phyloP scores from a whole-genome alignment of 2,888 invertebrate species.

The Himalopsyche tibetana region DNA sequence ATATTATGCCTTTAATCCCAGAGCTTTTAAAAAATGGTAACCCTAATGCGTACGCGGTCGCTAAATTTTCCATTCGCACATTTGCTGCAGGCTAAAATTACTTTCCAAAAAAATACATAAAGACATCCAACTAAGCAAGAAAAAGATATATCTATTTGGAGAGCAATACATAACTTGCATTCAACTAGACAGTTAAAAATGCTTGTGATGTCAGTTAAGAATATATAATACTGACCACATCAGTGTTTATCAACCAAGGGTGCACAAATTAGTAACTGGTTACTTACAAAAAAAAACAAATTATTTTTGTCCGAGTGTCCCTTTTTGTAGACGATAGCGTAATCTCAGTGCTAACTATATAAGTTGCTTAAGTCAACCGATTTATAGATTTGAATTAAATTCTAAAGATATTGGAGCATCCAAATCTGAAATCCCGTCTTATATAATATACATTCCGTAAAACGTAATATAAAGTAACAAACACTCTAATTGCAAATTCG shows the following conservation, averaged over 20 bases:
- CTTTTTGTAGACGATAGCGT: too few species aligned
- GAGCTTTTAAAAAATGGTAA: not conserved
- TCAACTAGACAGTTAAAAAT: constrained; percentile 4
- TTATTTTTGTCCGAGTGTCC: too few species aligned
- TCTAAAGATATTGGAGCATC: too few species aligned
- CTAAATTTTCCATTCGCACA: constrained; percentile 24
- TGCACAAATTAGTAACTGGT: not conserved
- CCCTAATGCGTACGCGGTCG: not conserved
- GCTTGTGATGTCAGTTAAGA: not conserved
- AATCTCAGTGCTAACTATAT: too few species aligned
- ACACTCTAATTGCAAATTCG: too few species aligned
- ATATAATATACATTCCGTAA: too few species aligned
- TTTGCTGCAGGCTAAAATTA: constrained; percentile 2
- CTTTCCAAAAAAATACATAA: constrained; percentile 21
- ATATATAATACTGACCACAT: not conserved
- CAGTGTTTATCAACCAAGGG: not conserved
- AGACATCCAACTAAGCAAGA: not conserved
- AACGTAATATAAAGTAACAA: too few species aligned
- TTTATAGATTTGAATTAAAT: too few species aligned
- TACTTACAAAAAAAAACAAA: too few species aligned
- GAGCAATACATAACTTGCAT: not conserved
- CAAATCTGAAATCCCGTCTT: too few species aligned
- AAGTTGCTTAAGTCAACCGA: too few species aligned
- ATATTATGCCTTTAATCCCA: not conserved
- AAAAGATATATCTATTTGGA: not conserved